phyloP scores from a whole-genome alignment of 64 coral and sea anemone genomes.

The Trachythela sp. region DNA sequence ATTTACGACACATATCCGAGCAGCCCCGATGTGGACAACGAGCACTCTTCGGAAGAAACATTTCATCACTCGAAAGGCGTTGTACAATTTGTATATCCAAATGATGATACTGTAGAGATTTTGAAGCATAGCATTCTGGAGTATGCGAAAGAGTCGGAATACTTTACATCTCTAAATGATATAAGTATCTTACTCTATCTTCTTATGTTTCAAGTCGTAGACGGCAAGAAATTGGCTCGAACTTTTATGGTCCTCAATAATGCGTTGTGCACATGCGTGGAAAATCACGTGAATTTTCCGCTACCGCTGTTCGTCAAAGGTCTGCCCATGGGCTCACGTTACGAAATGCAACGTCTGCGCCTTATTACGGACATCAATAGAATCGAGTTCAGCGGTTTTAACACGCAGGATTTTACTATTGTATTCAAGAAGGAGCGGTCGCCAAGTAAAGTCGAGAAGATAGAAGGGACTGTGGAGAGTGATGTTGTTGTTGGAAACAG shows the following conservation, averaged over 20 bases:
- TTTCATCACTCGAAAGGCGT: conserved; percentile 58
- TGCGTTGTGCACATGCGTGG: conserved; percentile 73
- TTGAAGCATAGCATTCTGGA: conserved; percentile 71
- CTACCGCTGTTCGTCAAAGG: conserved; percentile 84
- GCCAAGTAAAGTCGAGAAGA: conserved; percentile 25
- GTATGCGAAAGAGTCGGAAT: conserved; percentile 57
- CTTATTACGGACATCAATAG: conserved; percentile 67
- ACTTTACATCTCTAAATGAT: conserved; percentile 50
- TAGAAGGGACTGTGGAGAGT: background rate
- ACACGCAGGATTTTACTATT: conserved; percentile 86
- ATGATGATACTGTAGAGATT: conserved; percentile 86
- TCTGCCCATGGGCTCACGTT: conserved; percentile 70
- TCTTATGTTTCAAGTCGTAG: conserved; percentile 66
- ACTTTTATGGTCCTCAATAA: conserved; percentile 85
- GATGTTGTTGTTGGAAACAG: background rate
- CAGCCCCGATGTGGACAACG: background rate
- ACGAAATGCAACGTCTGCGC: conserved; percentile 70
- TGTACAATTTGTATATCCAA: conserved; percentile 76
- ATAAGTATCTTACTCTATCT: conserved; percentile 80
- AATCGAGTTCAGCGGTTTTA: conserved; percentile 90
- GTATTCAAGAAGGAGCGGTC: conserved; percentile 54
- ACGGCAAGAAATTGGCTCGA: conserved; percentile 55
- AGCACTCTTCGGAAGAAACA: conserved; percentile 32
- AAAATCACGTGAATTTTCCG: conserved; percentile 92
- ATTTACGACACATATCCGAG: conserved; percentile 74